These are phyloP conservation scores for Drosophila bocki DNA, from an alignment of 1,140 invertebrate species.

Conservation along the genomic window DNA sequence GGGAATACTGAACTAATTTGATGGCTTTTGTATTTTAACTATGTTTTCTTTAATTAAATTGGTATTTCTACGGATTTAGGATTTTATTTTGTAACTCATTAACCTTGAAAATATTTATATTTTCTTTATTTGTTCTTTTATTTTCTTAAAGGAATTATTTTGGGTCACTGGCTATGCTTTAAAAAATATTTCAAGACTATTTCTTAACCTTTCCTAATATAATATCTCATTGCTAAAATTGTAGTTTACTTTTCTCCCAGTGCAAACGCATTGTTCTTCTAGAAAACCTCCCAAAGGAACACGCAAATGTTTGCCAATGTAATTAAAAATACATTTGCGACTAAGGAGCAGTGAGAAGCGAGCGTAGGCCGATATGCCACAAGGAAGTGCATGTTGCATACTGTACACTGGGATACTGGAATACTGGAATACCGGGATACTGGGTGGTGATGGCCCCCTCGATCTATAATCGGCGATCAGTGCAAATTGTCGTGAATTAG, in stretches of 20 bases:
- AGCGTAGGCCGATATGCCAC: slow-evolving; percentile 49
- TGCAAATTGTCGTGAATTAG: slow-evolving; percentile 79
- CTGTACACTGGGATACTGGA: not conserved
- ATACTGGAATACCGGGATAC: slow-evolving; percentile 6
- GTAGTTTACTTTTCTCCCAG: slow-evolving; percentile 12
- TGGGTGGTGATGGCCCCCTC: slow-evolving; percentile 16
- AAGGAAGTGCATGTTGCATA: slow-evolving; percentile 45
- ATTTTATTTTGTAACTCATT: not conserved
- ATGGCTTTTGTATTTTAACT: not conserved
- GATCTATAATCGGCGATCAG: slow-evolving; percentile 66
- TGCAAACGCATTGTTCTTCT: slow-evolving; percentile 51
- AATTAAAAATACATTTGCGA: slow-evolving; percentile 79
- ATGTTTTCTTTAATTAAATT: not conserved
- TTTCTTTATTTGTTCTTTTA: not conserved
- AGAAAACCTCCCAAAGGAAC: slow-evolving; percentile 30
- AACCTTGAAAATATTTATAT: not conserved
- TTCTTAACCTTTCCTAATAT: too few species aligned
- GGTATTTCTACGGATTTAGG: not conserved
- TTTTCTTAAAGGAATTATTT: not conserved
- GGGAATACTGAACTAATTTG: not conserved
- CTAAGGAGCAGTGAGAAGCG: slow-evolving; percentile 56
- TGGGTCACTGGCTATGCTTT: too few species aligned
- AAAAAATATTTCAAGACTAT: too few species aligned
- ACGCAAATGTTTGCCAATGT: slow-evolving; percentile 75
- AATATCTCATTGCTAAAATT: not conserved